Evolutionary conservation across 2,113 vertebrate species (phyloP).

Genomic region (Ptilorrhoa leucosticta): DNA sequence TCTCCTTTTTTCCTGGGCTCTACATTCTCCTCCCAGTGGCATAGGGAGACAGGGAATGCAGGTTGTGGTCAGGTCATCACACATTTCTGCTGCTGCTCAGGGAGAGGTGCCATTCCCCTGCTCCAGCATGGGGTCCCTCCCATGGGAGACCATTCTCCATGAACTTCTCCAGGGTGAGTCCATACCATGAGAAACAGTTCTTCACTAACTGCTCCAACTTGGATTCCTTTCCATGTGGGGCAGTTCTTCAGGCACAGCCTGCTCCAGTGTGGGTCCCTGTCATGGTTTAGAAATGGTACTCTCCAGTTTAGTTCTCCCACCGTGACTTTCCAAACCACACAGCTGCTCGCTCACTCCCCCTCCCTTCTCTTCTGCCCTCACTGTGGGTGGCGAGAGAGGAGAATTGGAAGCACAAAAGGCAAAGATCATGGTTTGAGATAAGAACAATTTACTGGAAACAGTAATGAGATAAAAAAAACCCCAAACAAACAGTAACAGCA

Average conservation of each 20-base stretch:
- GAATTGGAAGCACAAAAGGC: not conserved
- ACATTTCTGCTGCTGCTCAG: not conserved
- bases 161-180: not conserved
- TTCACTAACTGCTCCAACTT: not conserved
- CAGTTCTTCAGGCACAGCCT: not conserved
- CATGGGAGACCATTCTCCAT: not conserved
- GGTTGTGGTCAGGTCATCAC: not conserved
- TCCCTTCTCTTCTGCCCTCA: not conserved
- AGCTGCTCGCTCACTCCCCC: accelerated
- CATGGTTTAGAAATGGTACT: not conserved
- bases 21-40: not conserved
- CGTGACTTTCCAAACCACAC: not conserved
- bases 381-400: not conserved
- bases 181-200: not conserved
- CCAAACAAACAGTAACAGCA: not conserved
- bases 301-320: accelerated
- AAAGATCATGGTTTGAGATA: not conserved
- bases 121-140: not conserved
- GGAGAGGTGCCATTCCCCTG: not conserved
- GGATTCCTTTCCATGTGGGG: not conserved
- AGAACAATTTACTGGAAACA: not conserved
- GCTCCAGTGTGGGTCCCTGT: not conserved
- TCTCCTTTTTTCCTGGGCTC: not conserved
- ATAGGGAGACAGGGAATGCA: not conserved
- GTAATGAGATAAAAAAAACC: not conserved